Percentiles rank a stretch among this genome's conserved stretches.
phyloP scores from a whole-genome alignment of 2,888 invertebrate genomes.

The Nomada ruficornis region DNA sequence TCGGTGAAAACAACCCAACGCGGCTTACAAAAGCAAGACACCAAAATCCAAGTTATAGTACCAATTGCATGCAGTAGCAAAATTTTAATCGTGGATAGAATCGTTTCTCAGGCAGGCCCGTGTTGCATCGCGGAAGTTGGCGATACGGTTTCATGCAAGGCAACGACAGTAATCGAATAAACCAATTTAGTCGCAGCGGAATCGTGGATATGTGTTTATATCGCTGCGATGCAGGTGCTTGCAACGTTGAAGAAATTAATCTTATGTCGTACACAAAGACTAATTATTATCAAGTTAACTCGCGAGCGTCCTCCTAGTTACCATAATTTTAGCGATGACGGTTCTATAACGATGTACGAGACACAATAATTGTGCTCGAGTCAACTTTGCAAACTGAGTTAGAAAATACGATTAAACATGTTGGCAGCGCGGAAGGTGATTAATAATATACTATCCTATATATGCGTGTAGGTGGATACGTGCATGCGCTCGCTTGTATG shows the following conservation, averaged over 20 bases:
- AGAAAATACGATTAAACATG: constrained; percentile 22
- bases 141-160: background rate
- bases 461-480: background rate
- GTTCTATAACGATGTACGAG: constrained; percentile 11
- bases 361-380: constrained; percentile 9
- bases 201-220: background rate
- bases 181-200: background rate
- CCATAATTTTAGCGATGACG: constrained; percentile 30
- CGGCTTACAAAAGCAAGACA: constrained; percentile 3
- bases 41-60: constrained; percentile 12
- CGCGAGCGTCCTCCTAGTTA: constrained; percentile 9
- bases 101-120: background rate
- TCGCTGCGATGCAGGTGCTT: background rate
- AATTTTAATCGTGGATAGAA: background rate
- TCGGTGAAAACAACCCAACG: constrained; percentile 36
- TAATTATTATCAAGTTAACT: constrained; percentile 34
- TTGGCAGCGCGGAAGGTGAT: background rate
- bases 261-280: background rate
- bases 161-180: background rate
- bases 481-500: too few species aligned
- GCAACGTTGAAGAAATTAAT: constrained; percentile 5
- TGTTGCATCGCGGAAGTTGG: background rate
- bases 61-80: background rate
- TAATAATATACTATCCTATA: background rate
- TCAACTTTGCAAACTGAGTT: constrained; percentile 4